Evolutionary conservation across 1,140 invertebrate species (phyloP).

Genomic region (Pachyrhynchus sulphureomaculatus): DNA sequence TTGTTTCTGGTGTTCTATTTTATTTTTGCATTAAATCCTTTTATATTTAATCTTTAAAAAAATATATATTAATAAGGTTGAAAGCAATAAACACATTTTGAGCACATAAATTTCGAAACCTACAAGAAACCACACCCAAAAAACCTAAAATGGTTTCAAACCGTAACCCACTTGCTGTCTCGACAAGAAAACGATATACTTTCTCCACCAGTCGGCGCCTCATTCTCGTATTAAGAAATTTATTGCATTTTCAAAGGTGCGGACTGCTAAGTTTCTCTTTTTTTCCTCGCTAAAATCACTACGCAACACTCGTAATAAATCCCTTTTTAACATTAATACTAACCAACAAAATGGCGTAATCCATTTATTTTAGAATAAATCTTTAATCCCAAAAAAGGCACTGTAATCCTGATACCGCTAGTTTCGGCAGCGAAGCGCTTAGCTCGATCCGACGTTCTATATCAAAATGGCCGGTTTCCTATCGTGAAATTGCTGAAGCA

Average conservation of each 20-base stretch:
- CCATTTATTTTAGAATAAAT: slow-evolving; percentile 4
- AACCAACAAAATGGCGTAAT: slow-evolving; percentile 7
- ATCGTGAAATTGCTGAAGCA: background rate
- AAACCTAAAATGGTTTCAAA: too few relatives aligned
- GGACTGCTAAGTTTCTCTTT: background rate
- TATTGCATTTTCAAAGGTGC: too few relatives aligned
- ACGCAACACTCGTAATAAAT: background rate
- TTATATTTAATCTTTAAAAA: too few relatives aligned
- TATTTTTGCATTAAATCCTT: too few relatives aligned
- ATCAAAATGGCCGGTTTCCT: slow-evolving; percentile 19
- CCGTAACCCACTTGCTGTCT: too few relatives aligned
- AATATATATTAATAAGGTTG: too few relatives aligned
- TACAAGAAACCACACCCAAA: too few relatives aligned
- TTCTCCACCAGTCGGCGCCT: background rate
- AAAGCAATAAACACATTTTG: too few relatives aligned
- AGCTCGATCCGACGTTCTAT: slow-evolving; percentile 12
- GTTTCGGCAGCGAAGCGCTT: slow-evolving; percentile 7
- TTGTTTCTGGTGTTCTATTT: too few relatives aligned
- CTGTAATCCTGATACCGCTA: slow-evolving; percentile 15
- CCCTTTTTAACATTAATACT: background rate
- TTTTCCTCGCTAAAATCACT: background rate
- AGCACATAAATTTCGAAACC: too few relatives aligned
- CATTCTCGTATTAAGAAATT: too few relatives aligned
- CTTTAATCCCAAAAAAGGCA: slow-evolving; percentile 20
- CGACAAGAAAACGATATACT: background rate